These are phyloP conservation scores for Dermatemys mawii DNA, from an alignment of 2,113 vertebrate species.

Conservation along the genomic window DNA sequence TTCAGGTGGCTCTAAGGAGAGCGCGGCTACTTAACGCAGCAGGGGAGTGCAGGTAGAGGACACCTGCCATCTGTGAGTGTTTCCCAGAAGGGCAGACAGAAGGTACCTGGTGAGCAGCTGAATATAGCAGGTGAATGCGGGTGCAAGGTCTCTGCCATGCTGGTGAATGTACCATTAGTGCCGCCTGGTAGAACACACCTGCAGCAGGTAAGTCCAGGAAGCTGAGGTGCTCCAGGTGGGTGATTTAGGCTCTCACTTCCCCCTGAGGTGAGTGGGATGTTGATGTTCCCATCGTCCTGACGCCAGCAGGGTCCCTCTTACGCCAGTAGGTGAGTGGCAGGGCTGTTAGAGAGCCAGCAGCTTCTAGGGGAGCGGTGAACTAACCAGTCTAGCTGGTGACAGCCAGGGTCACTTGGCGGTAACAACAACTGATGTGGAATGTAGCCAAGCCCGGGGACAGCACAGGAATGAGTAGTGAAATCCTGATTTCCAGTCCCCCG, in stretches of 20 bases:
- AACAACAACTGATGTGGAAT: not conserved
- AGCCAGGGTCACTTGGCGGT: not conserved
- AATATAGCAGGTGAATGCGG: not conserved
- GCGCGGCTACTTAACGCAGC: too few relatives aligned
- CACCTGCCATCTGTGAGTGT: not conserved
- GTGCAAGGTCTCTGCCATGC: not conserved
- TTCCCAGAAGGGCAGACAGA: not conserved
- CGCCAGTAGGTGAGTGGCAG: not conserved
- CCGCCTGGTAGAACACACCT: not conserved
- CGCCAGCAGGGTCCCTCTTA: fast-evolving
- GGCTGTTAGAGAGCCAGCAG: too few relatives aligned
- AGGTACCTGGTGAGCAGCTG: not conserved
- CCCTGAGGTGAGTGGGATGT: not conserved
- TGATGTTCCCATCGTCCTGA: not conserved
- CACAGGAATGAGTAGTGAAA: not conserved
- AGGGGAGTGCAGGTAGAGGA: not conserved
- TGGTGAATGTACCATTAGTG: too few relatives aligned
- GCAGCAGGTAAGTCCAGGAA: not conserved
- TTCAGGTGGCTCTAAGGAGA: not conserved
- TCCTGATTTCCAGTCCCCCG: not conserved
- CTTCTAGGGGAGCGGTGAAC: not conserved
- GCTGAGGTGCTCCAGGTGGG: not conserved
- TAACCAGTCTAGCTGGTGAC: not conserved
- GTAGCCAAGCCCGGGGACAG: not conserved
- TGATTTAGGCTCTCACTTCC: not conserved